A percentile compares a stretch with the other conserved stretches of the same genome.
Evolutionary conservation across 2,113 vertebrate species (phyloP).

Genomic region (Pseudorectes ferrugineus): DNA sequence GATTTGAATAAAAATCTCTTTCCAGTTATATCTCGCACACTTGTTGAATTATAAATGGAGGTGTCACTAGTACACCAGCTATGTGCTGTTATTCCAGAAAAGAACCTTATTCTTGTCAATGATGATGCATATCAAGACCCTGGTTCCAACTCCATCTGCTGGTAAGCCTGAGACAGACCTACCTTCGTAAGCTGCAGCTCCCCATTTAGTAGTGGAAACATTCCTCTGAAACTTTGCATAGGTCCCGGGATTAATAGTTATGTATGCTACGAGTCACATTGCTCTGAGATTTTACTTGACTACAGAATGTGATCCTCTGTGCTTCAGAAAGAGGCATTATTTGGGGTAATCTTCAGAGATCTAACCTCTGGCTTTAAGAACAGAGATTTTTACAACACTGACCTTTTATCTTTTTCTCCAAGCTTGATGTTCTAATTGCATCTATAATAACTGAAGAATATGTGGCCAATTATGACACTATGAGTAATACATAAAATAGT

Average conservation of each 20-base stretch:
- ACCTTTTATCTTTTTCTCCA: not conserved
- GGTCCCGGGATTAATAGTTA: not conserved
- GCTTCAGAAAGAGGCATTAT: not conserved
- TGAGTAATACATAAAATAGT: not conserved
- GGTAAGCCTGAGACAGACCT: not conserved
- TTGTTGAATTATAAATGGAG: not conserved
- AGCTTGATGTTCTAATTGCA: not conserved
- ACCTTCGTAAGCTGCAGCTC: not conserved
- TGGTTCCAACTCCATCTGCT: slow-evolving; percentile 46
- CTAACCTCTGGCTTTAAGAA: not conserved
- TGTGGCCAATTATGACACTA: accelerated
- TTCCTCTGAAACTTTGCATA: not conserved
- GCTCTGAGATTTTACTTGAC: not conserved
- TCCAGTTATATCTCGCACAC: not conserved
- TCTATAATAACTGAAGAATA: not conserved
- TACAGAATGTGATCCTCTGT: not conserved
- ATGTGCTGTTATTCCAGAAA: not conserved
- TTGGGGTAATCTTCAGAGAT: not conserved
- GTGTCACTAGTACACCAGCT: not conserved
- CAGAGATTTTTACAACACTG: not conserved
- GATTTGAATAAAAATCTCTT: not conserved
- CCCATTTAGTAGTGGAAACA: not conserved
- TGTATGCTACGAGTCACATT: not conserved
- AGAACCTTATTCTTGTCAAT: not conserved
- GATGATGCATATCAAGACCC: not conserved